Percentiles rank a stretch among this genome's conserved stretches.
Evolutionary conservation across 1,140 invertebrate genomes (phyloP).

Genomic region (Bradysia coprophila): DNA sequence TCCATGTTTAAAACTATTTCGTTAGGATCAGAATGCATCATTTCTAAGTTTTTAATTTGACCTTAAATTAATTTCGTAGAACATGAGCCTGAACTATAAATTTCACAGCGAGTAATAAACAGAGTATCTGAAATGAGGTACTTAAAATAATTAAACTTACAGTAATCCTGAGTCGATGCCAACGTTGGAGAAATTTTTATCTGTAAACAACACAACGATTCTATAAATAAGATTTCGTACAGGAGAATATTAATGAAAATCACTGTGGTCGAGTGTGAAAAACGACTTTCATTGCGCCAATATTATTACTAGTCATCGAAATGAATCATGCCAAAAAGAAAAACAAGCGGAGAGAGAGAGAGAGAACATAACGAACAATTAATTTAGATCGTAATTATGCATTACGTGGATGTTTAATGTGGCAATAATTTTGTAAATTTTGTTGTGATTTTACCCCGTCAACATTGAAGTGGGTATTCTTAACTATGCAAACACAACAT

Average conservation of each 20-base stretch:
- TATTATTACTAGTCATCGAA: too few species aligned
- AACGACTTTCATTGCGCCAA: background rate
- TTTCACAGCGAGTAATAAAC: too few species aligned
- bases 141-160: too few species aligned
- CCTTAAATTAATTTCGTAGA: too few species aligned
- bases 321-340: background rate
- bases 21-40: too few species aligned
- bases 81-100: too few species aligned
- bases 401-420: background rate
- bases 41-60: too few species aligned
- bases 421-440: too few species aligned
- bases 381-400: background rate
- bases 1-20: too few species aligned
- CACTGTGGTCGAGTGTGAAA: background rate
- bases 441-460: background rate
- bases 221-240: background rate
- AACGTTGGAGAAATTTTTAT: constrained; percentile 3
- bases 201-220: background rate
- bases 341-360: background rate
- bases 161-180: constrained; percentile 16
- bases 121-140: too few species aligned
- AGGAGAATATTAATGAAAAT: background rate
- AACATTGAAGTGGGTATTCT: background rate
- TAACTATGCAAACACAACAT: background rate
- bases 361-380: background rate